Evolutionary conservation across 2,888 invertebrate species (phyloP).

Genomic region (Podabrus alpinus): DNA sequence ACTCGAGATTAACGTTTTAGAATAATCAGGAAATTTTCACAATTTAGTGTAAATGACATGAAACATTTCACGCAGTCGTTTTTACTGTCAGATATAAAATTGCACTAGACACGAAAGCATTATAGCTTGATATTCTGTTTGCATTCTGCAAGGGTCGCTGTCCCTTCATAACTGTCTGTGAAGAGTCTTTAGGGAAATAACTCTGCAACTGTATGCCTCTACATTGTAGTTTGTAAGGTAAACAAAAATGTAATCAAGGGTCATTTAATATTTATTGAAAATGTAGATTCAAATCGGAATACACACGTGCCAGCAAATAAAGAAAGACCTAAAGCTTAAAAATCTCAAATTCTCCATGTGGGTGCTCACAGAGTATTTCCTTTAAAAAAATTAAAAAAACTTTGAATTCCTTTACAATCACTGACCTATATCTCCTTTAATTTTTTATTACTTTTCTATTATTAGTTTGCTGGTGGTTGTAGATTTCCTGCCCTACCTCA

Average conservation of each 20-base stretch:
- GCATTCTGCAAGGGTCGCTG: constrained; percentile 23
- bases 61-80: neutral
- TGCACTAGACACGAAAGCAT: constrained; percentile 10
- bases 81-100: neutral
- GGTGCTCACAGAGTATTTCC: constrained; percentile 4
- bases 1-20: neutral
- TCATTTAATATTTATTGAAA: constrained; percentile 36
- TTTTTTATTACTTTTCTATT: constrained; percentile 19
- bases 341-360: neutral
- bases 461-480: constrained; percentile 18
- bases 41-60: neutral
- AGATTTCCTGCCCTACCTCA: constrained; percentile 25
- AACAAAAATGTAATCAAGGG: constrained; percentile 34
- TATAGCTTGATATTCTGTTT: constrained; percentile 18
- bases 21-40: neutral
- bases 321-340: neutral
- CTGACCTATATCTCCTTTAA: constrained; percentile 27
- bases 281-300: constrained; percentile 4
- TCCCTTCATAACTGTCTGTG: constrained; percentile 18
- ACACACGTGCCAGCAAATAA: neutral
- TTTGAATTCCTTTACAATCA: constrained; percentile 10
- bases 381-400: constrained; percentile 8
- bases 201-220: constrained; percentile 8
- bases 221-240: constrained; percentile 33
- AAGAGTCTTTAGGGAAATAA: constrained; percentile 29